phyloP scores from a whole-genome alignment of 2,797 vertebrate species.

The Trachurus trachurus region DNA sequence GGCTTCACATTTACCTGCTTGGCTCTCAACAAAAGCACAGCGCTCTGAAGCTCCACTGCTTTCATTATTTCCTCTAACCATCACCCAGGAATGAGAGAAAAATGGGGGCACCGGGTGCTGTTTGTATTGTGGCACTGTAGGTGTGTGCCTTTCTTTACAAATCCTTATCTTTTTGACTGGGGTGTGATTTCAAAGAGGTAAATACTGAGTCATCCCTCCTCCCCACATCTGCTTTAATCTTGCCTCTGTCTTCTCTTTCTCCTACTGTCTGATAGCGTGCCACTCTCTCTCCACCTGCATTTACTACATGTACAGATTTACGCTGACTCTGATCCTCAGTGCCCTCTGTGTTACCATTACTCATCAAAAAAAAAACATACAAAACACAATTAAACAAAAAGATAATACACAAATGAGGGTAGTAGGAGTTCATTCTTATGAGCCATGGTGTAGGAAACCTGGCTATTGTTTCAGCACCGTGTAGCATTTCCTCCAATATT shows the following conservation, averaged over 20 bases:
- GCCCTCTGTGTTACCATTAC: constrained; percentile 3
- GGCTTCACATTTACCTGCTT: constrained; percentile 24
- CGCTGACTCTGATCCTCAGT: constrained; percentile 3
- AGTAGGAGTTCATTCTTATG: constrained; percentile 33
- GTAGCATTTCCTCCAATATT: constrained; percentile 27
- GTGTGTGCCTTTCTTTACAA: constrained; percentile 25
- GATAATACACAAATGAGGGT: background rate
- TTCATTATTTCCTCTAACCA: constrained; percentile 18
- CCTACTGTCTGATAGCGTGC: constrained; percentile 15
- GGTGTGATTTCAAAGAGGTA: constrained; percentile 48
- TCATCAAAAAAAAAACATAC: background rate
- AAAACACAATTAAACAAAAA: background rate
- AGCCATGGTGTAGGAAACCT: constrained; percentile 33
- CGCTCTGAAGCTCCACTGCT: background rate
- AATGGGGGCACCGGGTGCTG: background rate
- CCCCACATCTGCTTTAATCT: constrained; percentile 8
- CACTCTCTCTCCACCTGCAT: constrained; percentile 13
- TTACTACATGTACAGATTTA: constrained; percentile 31
- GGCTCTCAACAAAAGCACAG: constrained; percentile 21
- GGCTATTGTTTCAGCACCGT: constrained; percentile 41
- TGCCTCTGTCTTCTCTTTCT: constrained; percentile 15
- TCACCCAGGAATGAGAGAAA: constrained; percentile 20
- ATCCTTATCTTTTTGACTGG: constrained; percentile 32
- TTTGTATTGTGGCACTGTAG: constrained; percentile 20
- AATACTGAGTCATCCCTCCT: constrained; percentile 53